Conservation (phyloP, 2,797 vertebrate genomes). For the Glyptemys insculpta region DNA sequence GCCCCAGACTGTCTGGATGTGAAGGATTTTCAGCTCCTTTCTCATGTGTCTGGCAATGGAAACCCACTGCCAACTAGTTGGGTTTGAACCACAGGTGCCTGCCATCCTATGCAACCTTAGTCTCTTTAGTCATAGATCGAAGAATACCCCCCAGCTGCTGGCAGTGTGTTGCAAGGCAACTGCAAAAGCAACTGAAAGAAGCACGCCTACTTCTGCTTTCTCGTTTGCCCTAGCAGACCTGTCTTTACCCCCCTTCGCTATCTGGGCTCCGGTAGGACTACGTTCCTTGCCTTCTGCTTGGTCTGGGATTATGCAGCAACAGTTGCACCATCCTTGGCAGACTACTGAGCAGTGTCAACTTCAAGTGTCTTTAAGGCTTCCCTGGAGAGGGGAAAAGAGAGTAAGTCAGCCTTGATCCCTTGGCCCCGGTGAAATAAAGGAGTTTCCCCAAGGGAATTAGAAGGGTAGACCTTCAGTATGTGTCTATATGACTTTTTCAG, state of each 20-base stretch:
- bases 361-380: neutral
- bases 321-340: neutral
- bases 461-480: neutral
- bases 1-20: neutral
- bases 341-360: neutral
- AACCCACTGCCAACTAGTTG: accelerated
- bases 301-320: neutral
- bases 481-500: neutral
- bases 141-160: neutral
- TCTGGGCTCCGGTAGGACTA: neutral
- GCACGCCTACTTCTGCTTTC: neutral
- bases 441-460: neutral
- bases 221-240: neutral
- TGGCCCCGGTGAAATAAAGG: neutral
- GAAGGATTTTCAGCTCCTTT: neutral
- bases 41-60: neutral
- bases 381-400: neutral
- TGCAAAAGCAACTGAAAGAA: neutral
- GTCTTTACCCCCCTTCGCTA: neutral
- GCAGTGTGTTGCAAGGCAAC: neutral
- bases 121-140: neutral
- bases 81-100: neutral
- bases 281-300: neutral
- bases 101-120: neutral
- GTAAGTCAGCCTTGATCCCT: neutral